A percentile compares a stretch with the other conserved stretches of the same genome.
Conservation (phyloP, 2,888 invertebrate species). For the Dryobotodes eremita region DNA sequence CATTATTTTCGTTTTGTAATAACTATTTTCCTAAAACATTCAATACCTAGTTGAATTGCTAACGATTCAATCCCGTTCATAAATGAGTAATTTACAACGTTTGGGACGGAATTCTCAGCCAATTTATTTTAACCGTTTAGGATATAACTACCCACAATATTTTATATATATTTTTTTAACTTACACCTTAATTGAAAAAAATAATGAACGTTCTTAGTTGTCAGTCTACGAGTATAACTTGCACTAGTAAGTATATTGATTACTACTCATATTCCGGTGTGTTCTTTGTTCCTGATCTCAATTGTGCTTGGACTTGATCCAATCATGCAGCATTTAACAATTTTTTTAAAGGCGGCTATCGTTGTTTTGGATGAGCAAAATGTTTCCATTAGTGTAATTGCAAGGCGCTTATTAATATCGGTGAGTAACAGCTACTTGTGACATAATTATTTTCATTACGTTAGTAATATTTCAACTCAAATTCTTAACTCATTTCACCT, state of each 20-base stretch:
- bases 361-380: background rate
- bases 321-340: background rate
- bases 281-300: background rate
- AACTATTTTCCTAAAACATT: slow-evolving; percentile 1
- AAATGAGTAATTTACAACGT: too few relatives aligned
- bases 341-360: too few relatives aligned
- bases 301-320: background rate
- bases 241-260: background rate
- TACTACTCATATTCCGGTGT: background rate
- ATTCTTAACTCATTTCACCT: background rate
- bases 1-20: background rate
- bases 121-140: background rate
- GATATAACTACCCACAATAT: background rate
- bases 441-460: background rate
- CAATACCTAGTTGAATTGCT: background rate
- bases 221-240: background rate
- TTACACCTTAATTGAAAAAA: background rate
- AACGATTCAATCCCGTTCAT: background rate
- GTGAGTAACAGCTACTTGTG: background rate
- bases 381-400: background rate
- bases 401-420: background rate
- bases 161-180: background rate
- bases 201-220: background rate
- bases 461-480: background rate
- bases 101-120: too few relatives aligned